Percentiles rank a stretch among this genome's conserved stretches.
These are phyloP conservation scores for Drosophila persimilis DNA, from an alignment of 1,140 invertebrate genomes.

Conservation along the genomic window DNA sequence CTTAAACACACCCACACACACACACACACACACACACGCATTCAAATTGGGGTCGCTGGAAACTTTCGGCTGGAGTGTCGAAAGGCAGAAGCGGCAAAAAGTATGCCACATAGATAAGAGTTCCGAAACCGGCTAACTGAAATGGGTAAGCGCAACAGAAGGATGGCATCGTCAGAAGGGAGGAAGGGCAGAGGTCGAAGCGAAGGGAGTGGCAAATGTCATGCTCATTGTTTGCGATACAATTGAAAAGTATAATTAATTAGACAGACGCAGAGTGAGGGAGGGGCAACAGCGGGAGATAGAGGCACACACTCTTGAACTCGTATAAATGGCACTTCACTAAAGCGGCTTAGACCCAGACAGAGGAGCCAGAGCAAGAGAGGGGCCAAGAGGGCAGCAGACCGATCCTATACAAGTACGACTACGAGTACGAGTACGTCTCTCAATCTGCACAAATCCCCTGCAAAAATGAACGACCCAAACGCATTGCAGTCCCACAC, in stretches of 20 bases:
- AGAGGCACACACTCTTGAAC: constrained; percentile 12
- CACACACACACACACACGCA: constrained; percentile 6
- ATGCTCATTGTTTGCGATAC: constrained; percentile 78
- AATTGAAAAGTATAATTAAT: constrained; percentile 82
- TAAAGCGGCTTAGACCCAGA: constrained; percentile 66
- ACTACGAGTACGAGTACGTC: constrained; percentile 32
- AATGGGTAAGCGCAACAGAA: constrained; percentile 35
- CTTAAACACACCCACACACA: constrained; percentile 18
- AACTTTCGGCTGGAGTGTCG: constrained; percentile 58
- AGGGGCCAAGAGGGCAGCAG: neutral
- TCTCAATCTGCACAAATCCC: constrained; percentile 65
- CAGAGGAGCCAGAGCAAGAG: constrained; percentile 18
- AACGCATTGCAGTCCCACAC: constrained; percentile 70
- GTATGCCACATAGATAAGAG: constrained; percentile 64
- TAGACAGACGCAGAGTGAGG: constrained; percentile 58
- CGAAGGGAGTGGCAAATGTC: constrained; percentile 51
- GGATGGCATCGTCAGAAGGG: neutral
- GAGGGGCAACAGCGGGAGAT: neutral
- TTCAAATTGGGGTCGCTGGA: neutral
- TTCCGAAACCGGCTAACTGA: constrained; percentile 44
- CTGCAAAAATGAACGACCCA: constrained; percentile 62
- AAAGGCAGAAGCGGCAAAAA: constrained; percentile 54
- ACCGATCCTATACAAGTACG: constrained; percentile 1
- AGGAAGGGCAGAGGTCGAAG: neutral
- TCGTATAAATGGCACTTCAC: constrained; percentile 42